Conservation (phyloP, 2,888 invertebrate genomes). For the Linnaemya tessellans region DNA sequence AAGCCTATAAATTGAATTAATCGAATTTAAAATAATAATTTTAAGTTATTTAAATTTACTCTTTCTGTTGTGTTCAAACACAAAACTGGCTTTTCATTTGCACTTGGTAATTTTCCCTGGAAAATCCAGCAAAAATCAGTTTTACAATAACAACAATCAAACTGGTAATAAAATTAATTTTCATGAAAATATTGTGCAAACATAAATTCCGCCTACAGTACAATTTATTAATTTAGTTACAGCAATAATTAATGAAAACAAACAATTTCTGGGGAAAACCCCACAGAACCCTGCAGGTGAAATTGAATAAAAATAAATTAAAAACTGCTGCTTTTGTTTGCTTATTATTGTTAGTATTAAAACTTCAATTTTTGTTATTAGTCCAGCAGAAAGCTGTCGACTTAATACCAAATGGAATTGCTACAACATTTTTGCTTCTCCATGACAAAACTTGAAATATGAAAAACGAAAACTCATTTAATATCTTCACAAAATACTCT, state of each 20-base stretch:
- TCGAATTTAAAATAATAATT: too few species aligned
- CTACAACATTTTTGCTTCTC: background rate
- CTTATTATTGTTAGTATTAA: background rate
- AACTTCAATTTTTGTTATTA: too few species aligned
- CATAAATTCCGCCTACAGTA: background rate
- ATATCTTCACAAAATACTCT: background rate
- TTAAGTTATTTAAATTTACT: too few species aligned
- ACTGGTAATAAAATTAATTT: constrained; percentile 8
- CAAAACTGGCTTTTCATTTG: too few species aligned
- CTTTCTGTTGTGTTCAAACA: too few species aligned
- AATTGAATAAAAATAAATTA: background rate
- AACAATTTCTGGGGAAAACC: background rate
- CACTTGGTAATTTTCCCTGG: background rate
- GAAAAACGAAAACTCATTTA: background rate
- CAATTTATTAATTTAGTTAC: background rate
- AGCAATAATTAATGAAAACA: too few species aligned
- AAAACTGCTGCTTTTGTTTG: background rate
- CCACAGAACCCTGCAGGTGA: background rate
- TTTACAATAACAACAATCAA: background rate
- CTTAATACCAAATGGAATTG: background rate
- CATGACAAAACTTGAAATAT: background rate
- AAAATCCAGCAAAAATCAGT: background rate
- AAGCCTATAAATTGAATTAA: too few species aligned
- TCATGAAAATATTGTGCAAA: constrained; percentile 1
- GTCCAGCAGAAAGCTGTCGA: too few species aligned